Conservation (phyloP, 2,888 invertebrate genomes). For the Suillia variegata region DNA sequence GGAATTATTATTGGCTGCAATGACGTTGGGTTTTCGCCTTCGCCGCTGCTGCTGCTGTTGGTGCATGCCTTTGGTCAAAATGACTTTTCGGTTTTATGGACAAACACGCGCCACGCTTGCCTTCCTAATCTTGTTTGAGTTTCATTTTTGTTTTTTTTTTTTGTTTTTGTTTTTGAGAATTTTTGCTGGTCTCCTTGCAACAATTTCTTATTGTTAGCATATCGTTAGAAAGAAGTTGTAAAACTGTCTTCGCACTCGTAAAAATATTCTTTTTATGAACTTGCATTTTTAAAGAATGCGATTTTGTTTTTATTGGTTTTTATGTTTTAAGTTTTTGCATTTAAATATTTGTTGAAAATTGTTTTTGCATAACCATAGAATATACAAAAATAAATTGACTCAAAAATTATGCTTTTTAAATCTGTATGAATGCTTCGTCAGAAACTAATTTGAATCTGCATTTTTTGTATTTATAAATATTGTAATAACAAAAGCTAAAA, state of each 20-base stretch:
- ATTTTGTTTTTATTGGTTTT: not conserved
- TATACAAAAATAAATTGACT: too few relatives aligned
- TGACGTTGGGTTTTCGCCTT: conserved; percentile 45
- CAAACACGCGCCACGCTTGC: conserved; percentile 41
- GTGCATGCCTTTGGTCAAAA: conserved; percentile 41
- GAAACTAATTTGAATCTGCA: too few relatives aligned
- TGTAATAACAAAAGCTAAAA: too few relatives aligned
- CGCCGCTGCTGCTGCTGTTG: conserved; percentile 5
- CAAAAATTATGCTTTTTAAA: too few relatives aligned
- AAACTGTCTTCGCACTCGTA: conserved; percentile 52
- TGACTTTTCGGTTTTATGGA: conserved; percentile 54
- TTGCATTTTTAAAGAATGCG: conserved; percentile 24
- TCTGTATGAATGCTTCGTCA: too few relatives aligned
- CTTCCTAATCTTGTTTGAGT: conserved; percentile 10
- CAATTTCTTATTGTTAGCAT: conserved; percentile 37
- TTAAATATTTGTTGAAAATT: too few relatives aligned
- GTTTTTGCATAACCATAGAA: too few relatives aligned
- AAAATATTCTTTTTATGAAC: conserved; percentile 51
- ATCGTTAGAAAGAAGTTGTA: conserved; percentile 51
- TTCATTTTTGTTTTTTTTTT: not conserved
- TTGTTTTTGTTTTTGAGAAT: conserved; percentile 24
- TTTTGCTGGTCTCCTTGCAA: conserved; percentile 15
- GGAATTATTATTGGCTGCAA: conserved; percentile 54
- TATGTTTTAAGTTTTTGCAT: too few relatives aligned
- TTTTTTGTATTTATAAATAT: too few relatives aligned